phyloP scores from a whole-genome alignment of 1,140 invertebrate species.

The Sarcophaga peregrina region DNA sequence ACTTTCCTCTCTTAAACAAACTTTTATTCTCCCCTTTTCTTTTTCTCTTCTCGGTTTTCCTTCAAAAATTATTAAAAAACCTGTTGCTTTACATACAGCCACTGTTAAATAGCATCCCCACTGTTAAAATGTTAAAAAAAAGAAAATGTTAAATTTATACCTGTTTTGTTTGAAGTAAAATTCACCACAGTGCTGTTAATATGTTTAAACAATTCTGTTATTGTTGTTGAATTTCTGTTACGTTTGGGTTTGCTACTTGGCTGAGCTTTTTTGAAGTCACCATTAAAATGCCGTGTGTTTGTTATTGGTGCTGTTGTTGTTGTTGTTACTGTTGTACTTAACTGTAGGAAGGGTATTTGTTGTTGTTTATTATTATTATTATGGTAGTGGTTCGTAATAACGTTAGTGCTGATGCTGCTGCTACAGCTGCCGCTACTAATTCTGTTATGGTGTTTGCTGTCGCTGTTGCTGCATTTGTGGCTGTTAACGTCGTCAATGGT shows the following conservation, averaged over 20 bases:
- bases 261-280: conserved; percentile 21
- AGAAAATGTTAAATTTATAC: neutral
- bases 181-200: conserved; percentile 17
- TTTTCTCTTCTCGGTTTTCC: neutral
- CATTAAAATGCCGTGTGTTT: neutral
- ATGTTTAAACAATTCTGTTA: neutral
- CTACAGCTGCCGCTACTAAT: neutral
- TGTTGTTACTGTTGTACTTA: neutral
- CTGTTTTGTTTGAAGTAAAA: neutral
- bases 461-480: neutral
- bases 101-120: neutral
- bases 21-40: too few relatives aligned
- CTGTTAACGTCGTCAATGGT: conserved; percentile 23
- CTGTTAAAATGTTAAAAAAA: neutral
- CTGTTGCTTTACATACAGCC: neutral
- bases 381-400: neutral
- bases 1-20: too few relatives aligned
- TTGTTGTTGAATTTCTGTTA: conserved; percentile 3
- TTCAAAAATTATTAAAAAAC: neutral
- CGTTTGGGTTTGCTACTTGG: conserved; percentile 17
- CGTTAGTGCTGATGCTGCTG: neutral
- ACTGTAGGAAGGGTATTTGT: neutral
- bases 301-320: neutral
- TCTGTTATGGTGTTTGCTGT: neutral
- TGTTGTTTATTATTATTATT: neutral